Evolutionary conservation across 1,140 invertebrate genomes (phyloP), one percentile per base, ranked within the genome.

Genomic region (Drosophila mauritiana): DNA sequence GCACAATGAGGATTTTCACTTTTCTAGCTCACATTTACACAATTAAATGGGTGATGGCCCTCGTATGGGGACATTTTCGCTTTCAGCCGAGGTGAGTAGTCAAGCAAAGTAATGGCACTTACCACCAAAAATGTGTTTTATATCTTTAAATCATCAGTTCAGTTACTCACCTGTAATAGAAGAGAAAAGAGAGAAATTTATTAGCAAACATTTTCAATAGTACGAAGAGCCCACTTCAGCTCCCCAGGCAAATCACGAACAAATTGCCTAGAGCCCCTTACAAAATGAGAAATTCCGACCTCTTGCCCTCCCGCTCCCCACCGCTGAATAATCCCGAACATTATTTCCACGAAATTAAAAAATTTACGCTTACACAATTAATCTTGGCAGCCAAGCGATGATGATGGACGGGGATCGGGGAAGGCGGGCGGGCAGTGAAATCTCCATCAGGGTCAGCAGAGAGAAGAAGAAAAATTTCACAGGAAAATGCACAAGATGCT

Each of bases 341-440:
- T 78, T 74, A 86, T 86, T 86, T 88, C 84, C 84, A 80, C 84
- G 83, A 88, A 88, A 89, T 88, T 88, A 88, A 83, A 89, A 88
- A 89, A 88, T 88, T 79, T 89, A 88, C 84, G 84, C 80, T 82
- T 74, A 80, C 79, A 80, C 83, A 88, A 88, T 88, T 88, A 88
- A 89, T 88, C 84, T 89, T 89, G 46, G 63, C 40, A 63, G 76
- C 53, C 34, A 40, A 54, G 48, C 53, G 43, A 52, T 52, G 70
- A 64, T 63, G 62, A 55, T 42, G 45, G 40, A 17, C 37, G 42
- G 46, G 72, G 48, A 53, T 52, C 13, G 17, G 53, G 53, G 37
- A 13, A 13, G 15, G 13, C 22, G 62, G 25, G 39, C 10, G 62
- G 25, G 39, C 10, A 45, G 40, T 7, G 42, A 64, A 65, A 43